phyloP scores from a whole-genome alignment of 2,113 vertebrate species.

The Dendropsophus ebraccatus region DNA sequence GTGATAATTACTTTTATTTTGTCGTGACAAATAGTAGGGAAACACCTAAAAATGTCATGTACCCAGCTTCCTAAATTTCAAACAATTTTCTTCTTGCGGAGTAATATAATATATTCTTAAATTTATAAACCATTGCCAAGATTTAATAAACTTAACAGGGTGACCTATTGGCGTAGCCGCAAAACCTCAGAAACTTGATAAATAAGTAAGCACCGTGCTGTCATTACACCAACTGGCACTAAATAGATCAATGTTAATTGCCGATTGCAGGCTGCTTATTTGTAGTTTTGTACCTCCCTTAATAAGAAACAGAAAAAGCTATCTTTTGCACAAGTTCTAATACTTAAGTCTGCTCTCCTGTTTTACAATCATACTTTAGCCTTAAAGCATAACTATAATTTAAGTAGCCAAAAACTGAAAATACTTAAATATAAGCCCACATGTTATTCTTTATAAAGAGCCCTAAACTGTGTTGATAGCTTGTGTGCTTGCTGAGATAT shows the following conservation, averaged over 20 bases:
- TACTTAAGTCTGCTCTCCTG: background rate
- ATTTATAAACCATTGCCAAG: background rate
- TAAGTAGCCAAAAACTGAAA: no score
- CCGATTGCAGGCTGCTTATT: background rate
- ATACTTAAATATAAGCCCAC: no score
- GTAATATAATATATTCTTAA: background rate
- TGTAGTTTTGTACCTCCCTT: background rate
- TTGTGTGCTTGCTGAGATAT: no score
- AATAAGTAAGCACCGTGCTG: slow-evolving; percentile 9
- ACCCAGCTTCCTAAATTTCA: background rate
- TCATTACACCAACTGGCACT: background rate
- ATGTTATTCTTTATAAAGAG: no score
- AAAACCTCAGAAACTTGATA: background rate
- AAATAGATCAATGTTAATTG: slow-evolving; percentile 9
- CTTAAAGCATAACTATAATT: no score
- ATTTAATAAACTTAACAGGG: background rate
- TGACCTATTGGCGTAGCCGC: background rate
- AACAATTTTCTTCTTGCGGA: background rate
- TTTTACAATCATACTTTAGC: background rate
- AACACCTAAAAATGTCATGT: background rate
- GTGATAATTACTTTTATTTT: background rate
- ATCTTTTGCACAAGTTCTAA: background rate
- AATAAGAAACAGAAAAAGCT: background rate
- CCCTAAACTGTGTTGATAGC: no score
- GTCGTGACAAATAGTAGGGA: background rate